Percentiles rank a stretch among this genome's conserved stretches.
Conservation (phyloP, 2,888 invertebrate genomes). For the Drosophila mercatorum region DNA sequence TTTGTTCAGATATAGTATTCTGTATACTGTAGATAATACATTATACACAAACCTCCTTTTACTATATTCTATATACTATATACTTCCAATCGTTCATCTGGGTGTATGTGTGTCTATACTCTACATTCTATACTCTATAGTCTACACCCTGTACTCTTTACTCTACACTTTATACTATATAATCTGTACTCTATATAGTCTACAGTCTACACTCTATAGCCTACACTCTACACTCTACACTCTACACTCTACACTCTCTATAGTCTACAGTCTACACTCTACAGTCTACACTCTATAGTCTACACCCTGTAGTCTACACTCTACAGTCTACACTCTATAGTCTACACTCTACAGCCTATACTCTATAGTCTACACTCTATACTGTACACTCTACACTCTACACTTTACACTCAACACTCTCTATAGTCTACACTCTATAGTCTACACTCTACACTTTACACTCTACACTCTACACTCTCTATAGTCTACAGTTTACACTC, state of each 20-base stretch:
- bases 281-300: not conserved
- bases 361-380: not conserved
- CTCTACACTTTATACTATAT: not conserved
- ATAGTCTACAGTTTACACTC: rapidly evolving
- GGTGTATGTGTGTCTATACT: no score
- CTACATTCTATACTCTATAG: not conserved
- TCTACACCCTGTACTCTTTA: not conserved
- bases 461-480: not conserved
- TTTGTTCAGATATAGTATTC: no score
- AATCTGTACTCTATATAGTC: no score
- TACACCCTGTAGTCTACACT: not conserved
- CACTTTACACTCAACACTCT: not conserved
- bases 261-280: not conserved
- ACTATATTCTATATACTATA: no score
- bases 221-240: not conserved
- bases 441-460: not conserved
- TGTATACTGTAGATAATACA: no score
- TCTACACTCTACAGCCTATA: not conserved
- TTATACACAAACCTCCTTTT: no score
- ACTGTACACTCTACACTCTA: not conserved
- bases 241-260: not conserved
- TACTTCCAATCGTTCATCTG: no score
- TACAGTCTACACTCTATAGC: not conserved
- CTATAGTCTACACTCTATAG: not conserved
- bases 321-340: not conserved